Evolutionary conservation across 1,140 invertebrate species (phyloP).

Genomic region (Tetramorium alpestre): DNA sequence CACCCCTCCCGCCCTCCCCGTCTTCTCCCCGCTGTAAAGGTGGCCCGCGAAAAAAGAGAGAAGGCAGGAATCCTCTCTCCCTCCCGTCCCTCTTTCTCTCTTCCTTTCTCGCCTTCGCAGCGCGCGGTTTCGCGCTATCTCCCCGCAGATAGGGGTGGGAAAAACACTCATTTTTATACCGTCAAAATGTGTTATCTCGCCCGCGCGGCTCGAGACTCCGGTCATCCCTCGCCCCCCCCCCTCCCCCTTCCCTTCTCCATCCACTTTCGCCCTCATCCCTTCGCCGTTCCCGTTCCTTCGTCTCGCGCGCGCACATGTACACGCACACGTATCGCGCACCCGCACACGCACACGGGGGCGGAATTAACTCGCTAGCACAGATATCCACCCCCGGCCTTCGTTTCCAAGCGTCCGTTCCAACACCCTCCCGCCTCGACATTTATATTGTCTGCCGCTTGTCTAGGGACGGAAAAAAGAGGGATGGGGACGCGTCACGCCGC

Average conservation of each 20-base stretch:
- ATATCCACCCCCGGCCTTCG: conserved; percentile 80
- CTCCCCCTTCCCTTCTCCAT: background rate
- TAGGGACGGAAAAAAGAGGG: conserved; percentile 59
- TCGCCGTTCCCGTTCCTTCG: conserved; percentile 33
- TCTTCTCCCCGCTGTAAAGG: conserved; percentile 15
- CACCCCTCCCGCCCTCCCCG: background rate
- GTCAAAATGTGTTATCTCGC: conserved; percentile 77
- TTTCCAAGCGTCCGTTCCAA: conserved; percentile 47
- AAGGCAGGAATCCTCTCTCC: conserved; percentile 61
- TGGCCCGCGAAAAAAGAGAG: conserved; percentile 25
- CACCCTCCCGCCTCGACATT: conserved; percentile 72
- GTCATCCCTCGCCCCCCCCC: conserved; percentile 17
- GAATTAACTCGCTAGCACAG: conserved; percentile 84
- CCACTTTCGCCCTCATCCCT: conserved; percentile 40
- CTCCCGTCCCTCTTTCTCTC: conserved; percentile 50
- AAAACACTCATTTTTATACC: conserved; percentile 77
- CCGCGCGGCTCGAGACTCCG: conserved; percentile 69
- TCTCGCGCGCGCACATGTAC: conserved; percentile 48
- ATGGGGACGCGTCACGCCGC: conserved; percentile 8
- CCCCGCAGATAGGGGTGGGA: conserved; percentile 71
- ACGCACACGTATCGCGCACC: conserved; percentile 8
- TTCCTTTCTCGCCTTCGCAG: conserved; percentile 17
- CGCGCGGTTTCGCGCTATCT: conserved; percentile 73
- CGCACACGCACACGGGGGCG: conserved; percentile 74
- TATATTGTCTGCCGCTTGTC: conserved; percentile 79